These are phyloP conservation scores for Heliconius ismenius DNA, from an alignment of 2,888 invertebrate species.

Conservation along the genomic window DNA sequence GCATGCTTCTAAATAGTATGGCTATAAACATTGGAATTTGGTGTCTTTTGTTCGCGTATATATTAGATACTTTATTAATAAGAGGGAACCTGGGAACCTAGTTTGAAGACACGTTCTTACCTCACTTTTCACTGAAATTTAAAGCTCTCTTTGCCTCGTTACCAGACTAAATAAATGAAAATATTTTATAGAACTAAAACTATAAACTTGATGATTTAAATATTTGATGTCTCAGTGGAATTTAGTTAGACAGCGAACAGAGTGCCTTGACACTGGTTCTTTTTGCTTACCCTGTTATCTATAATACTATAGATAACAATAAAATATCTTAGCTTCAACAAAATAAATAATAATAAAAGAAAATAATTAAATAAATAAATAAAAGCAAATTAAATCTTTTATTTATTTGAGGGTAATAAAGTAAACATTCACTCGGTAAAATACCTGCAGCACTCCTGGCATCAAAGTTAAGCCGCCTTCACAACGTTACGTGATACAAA, in stretches of 20 bases:
- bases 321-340: not conserved
- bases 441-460: not conserved
- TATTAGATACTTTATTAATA: conserved; percentile 12
- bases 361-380: not conserved
- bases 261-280: too few species aligned
- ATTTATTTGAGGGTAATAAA: not conserved
- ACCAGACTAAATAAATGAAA: not conserved
- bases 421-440: not conserved
- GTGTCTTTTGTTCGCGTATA: not conserved
- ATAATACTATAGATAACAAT: too few species aligned
- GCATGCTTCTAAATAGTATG: conserved; percentile 18
- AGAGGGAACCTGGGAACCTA: not conserved
- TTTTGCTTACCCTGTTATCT: too few species aligned
- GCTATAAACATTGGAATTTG: conserved; percentile 5
- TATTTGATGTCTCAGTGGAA: too few species aligned
- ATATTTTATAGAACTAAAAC: not conserved
- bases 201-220: too few species aligned
- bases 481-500: conserved; percentile 21
- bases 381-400: not conserved
- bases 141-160: not conserved
- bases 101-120: not conserved
- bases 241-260: too few species aligned
- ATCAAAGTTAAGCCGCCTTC: conserved; percentile 24
- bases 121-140: not conserved
- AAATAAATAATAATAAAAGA: not conserved